These are phyloP conservation scores for Pocota personata DNA, from an alignment of 2,888 invertebrate species.

Conservation along the genomic window DNA sequence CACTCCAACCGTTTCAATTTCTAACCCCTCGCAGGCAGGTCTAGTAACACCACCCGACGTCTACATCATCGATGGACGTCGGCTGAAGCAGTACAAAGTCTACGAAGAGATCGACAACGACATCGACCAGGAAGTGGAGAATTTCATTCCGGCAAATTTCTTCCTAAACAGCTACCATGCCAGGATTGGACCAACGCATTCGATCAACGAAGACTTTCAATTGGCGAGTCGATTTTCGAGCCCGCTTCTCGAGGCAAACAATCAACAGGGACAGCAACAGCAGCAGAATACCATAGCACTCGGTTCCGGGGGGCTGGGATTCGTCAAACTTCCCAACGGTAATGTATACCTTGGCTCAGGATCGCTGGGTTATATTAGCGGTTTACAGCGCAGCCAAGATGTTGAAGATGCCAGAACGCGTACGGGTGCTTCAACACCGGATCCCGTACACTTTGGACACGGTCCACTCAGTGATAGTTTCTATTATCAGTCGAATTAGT, in stretches of 20 bases:
- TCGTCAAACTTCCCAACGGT: slow-evolving; percentile 81
- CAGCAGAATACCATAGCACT: slow-evolving; percentile 78
- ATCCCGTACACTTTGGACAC: slow-evolving; percentile 81
- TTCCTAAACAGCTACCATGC: slow-evolving; percentile 78
- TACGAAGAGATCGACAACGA: slow-evolving; percentile 82
- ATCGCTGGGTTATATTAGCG: slow-evolving; percentile 81
- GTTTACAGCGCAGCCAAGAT: slow-evolving; percentile 78
- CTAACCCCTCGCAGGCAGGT: slow-evolving; percentile 51
- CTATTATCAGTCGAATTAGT: slow-evolving; percentile 15
- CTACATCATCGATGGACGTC: slow-evolving; percentile 80
- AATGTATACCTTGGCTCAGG: slow-evolving; percentile 82
- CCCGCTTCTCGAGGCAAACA: slow-evolving; percentile 41
- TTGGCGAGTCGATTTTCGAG: slow-evolving; percentile 63
- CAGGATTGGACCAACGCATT: slow-evolving; percentile 75
- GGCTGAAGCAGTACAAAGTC: slow-evolving; percentile 82
- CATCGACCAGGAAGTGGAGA: slow-evolving; percentile 77
- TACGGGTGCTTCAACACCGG: slow-evolving; percentile 77
- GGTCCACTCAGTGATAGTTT: slow-evolving; percentile 77
- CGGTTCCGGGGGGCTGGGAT: slow-evolving; percentile 82
- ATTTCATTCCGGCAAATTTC: slow-evolving; percentile 78
- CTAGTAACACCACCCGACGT: slow-evolving; percentile 59
- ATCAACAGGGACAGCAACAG: slow-evolving; percentile 37
- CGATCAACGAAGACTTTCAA: slow-evolving; percentile 59
- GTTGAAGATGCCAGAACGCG: slow-evolving; percentile 79
- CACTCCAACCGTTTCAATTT: slow-evolving; percentile 21